Conservation (phyloP, 2,113 vertebrate species). For the Poeciliopsis turrubarensis region DNA sequence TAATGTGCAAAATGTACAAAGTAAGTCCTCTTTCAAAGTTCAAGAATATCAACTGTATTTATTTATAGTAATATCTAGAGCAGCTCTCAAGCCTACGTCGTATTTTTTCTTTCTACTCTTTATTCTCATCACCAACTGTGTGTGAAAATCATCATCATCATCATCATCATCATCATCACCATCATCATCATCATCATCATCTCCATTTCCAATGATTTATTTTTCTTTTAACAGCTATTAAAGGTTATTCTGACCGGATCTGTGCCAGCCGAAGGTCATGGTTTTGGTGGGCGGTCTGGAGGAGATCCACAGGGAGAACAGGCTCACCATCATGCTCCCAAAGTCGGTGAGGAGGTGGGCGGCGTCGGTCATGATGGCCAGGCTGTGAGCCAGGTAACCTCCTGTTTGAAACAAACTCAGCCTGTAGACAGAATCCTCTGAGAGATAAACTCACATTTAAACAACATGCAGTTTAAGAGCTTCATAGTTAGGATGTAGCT, state of each 20-base stretch:
- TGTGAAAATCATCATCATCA: background rate
- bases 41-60: background rate
- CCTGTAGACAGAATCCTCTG: background rate
- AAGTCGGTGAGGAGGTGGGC: conserved; percentile 94
- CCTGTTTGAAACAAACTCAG: conserved; percentile 73
- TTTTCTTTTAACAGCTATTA: background rate
- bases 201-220: no score
- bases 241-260: conserved; percentile 82
- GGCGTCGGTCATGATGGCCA: conserved; percentile 96
- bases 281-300: conserved; percentile 87
- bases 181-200: no score
- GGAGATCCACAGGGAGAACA: conserved; percentile 97
- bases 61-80: background rate
- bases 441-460: background rate
- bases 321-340: conserved; percentile 94
- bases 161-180: no score
- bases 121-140: background rate
- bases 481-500: background rate
- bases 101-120: background rate
- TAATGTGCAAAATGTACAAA: no score
- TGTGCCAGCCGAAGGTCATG: conserved; percentile 96
- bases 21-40: no score
- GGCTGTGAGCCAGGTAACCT: conserved; percentile 93
- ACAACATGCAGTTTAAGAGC: conserved; percentile 7
- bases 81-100: background rate